Evolutionary conservation across 1,140 invertebrate species (phyloP).

Genomic region (Ooceraea biroi): DNA sequence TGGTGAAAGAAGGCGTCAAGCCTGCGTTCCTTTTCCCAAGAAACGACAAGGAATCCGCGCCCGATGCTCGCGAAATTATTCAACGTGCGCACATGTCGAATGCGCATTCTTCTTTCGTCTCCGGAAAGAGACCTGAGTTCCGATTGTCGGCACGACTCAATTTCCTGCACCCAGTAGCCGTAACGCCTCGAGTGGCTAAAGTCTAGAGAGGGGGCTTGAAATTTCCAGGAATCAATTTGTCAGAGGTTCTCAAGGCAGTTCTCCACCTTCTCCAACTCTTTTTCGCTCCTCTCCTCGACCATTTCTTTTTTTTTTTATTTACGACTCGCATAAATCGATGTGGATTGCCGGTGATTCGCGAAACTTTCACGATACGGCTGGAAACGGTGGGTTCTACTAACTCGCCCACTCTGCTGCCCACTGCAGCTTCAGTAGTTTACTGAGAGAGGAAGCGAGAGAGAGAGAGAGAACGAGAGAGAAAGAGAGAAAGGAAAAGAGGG

Average conservation of each 20-base stretch:
- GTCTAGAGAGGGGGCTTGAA: slow-evolving; percentile 47
- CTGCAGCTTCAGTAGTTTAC: slow-evolving; percentile 13
- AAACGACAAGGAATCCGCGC: slow-evolving; percentile 21
- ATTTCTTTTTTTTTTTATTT: slow-evolving; percentile 63
- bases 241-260: slow-evolving; percentile 62
- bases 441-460: background rate
- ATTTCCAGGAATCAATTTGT: slow-evolving; percentile 68
- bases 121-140: slow-evolving; percentile 54
- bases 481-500: background rate
- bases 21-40: background rate
- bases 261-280: background rate
- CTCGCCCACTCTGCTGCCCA: slow-evolving; percentile 13
- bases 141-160: slow-evolving; percentile 64
- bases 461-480: background rate
- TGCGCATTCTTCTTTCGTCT: slow-evolving; percentile 65
- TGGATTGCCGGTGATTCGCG: slow-evolving; percentile 61
- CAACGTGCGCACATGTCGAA: slow-evolving; percentile 63
- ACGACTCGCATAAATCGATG: slow-evolving; percentile 71
- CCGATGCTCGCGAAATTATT: slow-evolving; percentile 66
- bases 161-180: slow-evolving; percentile 55
- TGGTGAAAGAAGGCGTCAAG: slow-evolving; percentile 7
- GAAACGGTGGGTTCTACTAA: slow-evolving; percentile 33
- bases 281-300: background rate
- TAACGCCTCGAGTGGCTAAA: slow-evolving; percentile 27
- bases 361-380: slow-evolving; percentile 58